Evolutionary conservation across 2,797 vertebrate genomes (phyloP).

Genomic region (Scarus forsteni): DNA sequence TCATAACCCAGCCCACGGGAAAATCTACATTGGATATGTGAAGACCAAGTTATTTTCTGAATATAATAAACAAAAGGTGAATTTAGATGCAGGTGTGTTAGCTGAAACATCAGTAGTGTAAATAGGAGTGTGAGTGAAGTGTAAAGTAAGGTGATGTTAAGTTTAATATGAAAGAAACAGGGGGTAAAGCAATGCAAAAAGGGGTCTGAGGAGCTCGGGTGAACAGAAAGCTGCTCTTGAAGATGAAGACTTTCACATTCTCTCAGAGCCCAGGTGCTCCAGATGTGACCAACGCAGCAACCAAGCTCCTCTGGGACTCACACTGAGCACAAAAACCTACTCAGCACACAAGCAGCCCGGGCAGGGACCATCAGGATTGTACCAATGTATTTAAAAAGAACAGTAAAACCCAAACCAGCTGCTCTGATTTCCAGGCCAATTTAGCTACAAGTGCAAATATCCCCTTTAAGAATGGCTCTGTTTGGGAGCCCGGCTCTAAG

Average conservation of each 20-base stretch:
- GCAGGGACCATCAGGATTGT: not conserved
- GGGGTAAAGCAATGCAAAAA: conserved; percentile 1
- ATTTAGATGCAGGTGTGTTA: not conserved
- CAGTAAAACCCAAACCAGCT: not conserved
- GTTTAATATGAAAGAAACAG: not conserved
- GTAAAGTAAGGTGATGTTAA: not conserved
- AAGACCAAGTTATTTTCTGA: not conserved
- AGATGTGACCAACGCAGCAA: not conserved
- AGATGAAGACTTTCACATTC: not conserved
- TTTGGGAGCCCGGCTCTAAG: conserved; percentile 31
- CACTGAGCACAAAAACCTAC: not conserved
- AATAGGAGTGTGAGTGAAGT: not conserved
- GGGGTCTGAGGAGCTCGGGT: not conserved
- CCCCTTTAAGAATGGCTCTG: conserved; percentile 45
- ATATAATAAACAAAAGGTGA: not conserved
- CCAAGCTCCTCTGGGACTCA: not conserved
- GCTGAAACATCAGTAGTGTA: not conserved
- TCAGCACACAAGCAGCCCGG: not conserved
- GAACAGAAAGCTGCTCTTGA: not conserved
- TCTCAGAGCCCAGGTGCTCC: not conserved
- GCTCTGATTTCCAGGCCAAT: not conserved
- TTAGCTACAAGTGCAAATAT: conserved; percentile 7
- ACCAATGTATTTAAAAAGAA: not conserved
- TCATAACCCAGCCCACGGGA: not conserved
- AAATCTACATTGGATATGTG: not conserved